These are phyloP conservation scores for Acestrorhynchus altus DNA, from an alignment of 2,797 vertebrate species.

Conservation along the genomic window DNA sequence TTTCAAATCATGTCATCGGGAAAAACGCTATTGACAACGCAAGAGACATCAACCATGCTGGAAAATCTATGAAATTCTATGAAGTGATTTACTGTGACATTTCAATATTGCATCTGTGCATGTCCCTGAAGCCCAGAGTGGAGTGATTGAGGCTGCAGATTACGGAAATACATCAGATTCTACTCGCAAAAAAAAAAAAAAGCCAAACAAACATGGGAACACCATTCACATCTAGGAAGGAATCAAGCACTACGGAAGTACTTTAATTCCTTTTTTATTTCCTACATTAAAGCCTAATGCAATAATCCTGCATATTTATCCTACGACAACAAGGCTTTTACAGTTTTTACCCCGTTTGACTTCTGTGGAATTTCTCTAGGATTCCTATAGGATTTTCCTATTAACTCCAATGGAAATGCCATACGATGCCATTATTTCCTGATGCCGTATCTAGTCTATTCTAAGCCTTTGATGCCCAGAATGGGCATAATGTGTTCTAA, in stretches of 20 bases:
- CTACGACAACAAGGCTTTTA: not conserved
- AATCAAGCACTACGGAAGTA: conserved; percentile 3
- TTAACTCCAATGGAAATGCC: not conserved
- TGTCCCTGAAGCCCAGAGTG: conserved; percentile 15
- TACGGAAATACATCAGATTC: conserved; percentile 42
- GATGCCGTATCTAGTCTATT: conserved; percentile 27
- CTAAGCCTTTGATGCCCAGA: conserved; percentile 16
- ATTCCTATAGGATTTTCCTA: too few relatives aligned
- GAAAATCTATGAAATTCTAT: conserved; percentile 16
- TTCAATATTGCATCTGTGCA: conserved; percentile 38
- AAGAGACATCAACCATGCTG: not conserved
- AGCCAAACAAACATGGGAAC: too few relatives aligned
- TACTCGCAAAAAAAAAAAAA: not conserved
- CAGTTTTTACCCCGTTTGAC: not conserved
- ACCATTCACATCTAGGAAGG: conserved; percentile 51
- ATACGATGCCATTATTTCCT: conserved; percentile 4
- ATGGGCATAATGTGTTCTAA: conserved; percentile 44
- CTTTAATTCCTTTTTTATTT: conserved; percentile 31
- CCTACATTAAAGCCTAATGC: not conserved
- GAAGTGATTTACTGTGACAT: conserved; percentile 38
- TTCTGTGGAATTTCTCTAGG: too few relatives aligned
- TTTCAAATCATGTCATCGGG: not conserved
- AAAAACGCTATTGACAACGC: not conserved
- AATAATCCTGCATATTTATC: conserved; percentile 15
- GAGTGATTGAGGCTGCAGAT: conserved; percentile 49